These are phyloP conservation scores for Pavo muticus DNA, from an alignment of 2,113 vertebrate species.

Conservation along the genomic window DNA sequence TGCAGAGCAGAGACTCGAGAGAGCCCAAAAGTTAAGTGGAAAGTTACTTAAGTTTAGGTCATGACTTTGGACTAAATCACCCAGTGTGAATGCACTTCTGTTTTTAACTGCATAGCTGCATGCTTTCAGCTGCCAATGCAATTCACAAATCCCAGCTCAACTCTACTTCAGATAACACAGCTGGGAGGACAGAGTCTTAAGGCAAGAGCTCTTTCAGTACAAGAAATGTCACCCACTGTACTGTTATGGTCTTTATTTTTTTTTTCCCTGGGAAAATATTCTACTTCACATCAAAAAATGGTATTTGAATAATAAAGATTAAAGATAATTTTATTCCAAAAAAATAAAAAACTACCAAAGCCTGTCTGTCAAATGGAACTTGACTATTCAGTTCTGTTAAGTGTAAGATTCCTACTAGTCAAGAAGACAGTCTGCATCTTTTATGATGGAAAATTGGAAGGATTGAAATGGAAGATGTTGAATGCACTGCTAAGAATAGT, in stretches of 20 bases:
- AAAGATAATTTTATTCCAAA: neutral
- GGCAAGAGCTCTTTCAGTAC: neutral
- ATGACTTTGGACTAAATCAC: neutral
- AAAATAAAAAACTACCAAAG: neutral
- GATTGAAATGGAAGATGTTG: neutral
- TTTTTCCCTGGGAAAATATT: neutral
- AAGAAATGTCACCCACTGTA: neutral
- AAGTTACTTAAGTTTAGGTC: slow-evolving; percentile 19
- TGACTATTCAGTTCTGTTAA: neutral
- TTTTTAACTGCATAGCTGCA: slow-evolving; percentile 13
- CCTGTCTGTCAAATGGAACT: neutral
- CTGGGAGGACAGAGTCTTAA: neutral
- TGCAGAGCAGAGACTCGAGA: neutral
- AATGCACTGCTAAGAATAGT: neutral
- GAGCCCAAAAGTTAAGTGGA: neutral
- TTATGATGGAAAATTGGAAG: neutral
- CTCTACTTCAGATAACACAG: neutral
- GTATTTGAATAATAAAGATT: neutral
- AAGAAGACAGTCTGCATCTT: neutral
- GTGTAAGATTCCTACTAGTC: neutral
- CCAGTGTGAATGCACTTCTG: neutral
- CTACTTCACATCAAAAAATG: neutral
- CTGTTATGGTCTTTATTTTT: neutral
- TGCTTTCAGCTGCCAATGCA: slow-evolving; percentile 16
- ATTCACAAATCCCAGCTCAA: neutral